phyloP scores from a whole-genome alignment of 2,797 vertebrate species.

The Graptemys geographica region DNA sequence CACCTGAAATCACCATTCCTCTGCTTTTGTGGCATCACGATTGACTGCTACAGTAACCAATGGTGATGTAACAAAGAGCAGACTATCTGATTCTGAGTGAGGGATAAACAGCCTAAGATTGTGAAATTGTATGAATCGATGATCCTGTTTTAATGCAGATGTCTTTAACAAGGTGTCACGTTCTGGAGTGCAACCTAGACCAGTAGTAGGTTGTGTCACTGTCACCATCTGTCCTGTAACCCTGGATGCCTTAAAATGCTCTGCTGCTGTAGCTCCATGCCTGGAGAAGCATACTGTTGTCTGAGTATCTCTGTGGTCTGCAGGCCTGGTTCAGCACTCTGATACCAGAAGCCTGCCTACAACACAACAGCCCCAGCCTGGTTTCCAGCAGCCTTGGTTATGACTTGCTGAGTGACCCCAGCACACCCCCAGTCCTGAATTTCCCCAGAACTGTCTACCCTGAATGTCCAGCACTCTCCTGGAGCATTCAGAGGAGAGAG shows the following conservation, averaged over 20 bases:
- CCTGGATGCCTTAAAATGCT: neutral
- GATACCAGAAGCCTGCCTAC: neutral
- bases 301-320: neutral
- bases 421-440: neutral
- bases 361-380: neutral
- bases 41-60: neutral
- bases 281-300: neutral
- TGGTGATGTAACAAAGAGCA: neutral
- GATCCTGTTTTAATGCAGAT: neutral
- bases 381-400: neutral
- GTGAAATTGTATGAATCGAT: fast-evolving
- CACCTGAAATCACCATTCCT: slow-evolving; percentile 15
- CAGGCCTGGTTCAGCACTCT: neutral
- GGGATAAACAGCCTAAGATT: neutral
- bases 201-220: neutral
- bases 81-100: neutral
- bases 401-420: neutral
- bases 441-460: neutral
- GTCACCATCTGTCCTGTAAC: neutral
- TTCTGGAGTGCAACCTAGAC: neutral
- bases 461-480: neutral
- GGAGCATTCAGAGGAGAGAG: neutral
- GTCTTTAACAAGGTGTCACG: neutral
- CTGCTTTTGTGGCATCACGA: neutral
- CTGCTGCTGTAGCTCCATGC: neutral